phyloP scores from a whole-genome alignment of 2,113 vertebrate genomes.

The Riparia riparia region DNA sequence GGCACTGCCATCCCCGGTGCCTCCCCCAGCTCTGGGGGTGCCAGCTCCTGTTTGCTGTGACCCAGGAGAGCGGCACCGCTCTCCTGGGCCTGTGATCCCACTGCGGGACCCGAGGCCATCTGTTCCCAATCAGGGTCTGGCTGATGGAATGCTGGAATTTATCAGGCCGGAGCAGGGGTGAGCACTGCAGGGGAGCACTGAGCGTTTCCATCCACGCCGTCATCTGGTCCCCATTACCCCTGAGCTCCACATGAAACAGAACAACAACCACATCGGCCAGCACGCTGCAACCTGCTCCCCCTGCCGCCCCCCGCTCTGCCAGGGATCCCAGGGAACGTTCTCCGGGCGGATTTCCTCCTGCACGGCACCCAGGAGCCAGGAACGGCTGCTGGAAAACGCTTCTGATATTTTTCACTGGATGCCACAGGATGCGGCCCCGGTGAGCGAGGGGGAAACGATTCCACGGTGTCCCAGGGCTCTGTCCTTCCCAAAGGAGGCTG shows the following conservation, averaged over 20 bases:
- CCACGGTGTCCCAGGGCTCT: neutral
- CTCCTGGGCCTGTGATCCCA: conserved; percentile 29
- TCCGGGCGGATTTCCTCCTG: neutral
- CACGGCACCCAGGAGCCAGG: neutral
- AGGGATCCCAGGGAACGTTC: neutral
- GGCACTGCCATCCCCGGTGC: neutral
- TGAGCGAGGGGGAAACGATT: fast-evolving
- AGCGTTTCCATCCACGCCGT: conserved; percentile 53
- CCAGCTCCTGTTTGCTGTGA: neutral
- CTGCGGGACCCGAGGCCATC: conserved; percentile 57
- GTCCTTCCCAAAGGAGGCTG: neutral
- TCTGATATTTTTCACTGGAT: fast-evolving
- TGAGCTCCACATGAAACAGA: conserved; percentile 54
- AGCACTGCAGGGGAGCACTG: conserved; percentile 69
- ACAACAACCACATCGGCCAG: conserved; percentile 50
- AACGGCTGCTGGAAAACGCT: neutral
- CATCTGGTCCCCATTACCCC: conserved; percentile 76
- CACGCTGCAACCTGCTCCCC: conserved; percentile 46
- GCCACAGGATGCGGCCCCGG: neutral
- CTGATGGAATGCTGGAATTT: conserved; percentile 68
- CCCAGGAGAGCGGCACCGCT: neutral
- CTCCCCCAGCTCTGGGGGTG: neutral
- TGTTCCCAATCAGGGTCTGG: conserved; percentile 77
- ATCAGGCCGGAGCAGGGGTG: conserved; percentile 68
- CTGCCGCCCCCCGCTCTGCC: neutral